Evolutionary conservation across 2,888 invertebrate genomes (phyloP).

Genomic region (Harpagoxenus sublaevis): DNA sequence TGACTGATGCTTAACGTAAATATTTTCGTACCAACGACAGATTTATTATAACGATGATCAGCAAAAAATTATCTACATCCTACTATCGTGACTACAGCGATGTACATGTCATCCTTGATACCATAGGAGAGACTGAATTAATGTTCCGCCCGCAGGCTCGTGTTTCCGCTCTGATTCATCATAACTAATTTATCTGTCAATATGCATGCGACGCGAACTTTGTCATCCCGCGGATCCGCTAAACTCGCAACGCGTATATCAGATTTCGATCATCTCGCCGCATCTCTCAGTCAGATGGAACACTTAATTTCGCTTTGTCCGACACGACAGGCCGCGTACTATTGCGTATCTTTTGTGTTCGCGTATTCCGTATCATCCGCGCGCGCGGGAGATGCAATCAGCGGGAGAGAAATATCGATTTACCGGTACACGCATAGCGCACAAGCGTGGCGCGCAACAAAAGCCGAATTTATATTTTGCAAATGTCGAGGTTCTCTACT

Average conservation of each 20-base stretch:
- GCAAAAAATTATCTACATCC: slow-evolving; percentile 25
- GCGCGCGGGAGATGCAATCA: slow-evolving; percentile 66
- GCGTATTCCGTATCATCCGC: slow-evolving; percentile 48
- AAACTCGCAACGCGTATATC: slow-evolving; percentile 81
- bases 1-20: background rate
- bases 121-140: slow-evolving; percentile 31
- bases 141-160: slow-evolving; percentile 62
- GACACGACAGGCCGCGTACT: slow-evolving; percentile 50
- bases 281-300: slow-evolving; percentile 71
- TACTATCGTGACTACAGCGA: background rate
- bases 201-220: slow-evolving; percentile 4
- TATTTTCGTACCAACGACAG: background rate
- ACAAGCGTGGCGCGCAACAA: slow-evolving; percentile 29
- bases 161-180: slow-evolving; percentile 52
- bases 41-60: background rate
- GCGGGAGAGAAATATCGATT: slow-evolving; percentile 68
- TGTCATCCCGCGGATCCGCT: slow-evolving; percentile 72
- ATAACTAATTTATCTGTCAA: slow-evolving; percentile 49
- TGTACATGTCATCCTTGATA: slow-evolving; percentile 15
- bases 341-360: background rate
- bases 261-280: slow-evolving; percentile 79
- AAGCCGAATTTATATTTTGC: slow-evolving; percentile 42
- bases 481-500: slow-evolving; percentile 9
- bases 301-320: slow-evolving; percentile 79
- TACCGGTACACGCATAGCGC: slow-evolving; percentile 38